Conservation (phyloP, 2,113 vertebrate species). For the Pyrgilauda ruficollis region DNA sequence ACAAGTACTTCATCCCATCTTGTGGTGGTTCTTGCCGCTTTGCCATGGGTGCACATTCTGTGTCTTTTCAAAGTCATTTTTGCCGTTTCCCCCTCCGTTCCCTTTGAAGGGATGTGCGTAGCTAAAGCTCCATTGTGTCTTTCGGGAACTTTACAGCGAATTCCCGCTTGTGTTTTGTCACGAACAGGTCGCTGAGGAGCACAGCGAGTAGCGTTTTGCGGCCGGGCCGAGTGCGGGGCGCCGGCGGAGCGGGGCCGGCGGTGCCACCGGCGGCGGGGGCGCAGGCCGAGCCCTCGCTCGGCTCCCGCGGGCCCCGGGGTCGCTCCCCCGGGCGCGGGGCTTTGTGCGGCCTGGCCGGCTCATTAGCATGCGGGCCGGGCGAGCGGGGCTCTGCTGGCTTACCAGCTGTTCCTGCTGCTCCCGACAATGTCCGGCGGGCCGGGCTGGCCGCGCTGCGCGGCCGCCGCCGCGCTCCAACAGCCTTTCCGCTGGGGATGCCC, state of each 20-base stretch:
- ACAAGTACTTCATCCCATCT: background rate
- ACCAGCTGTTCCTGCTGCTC: constrained; percentile 98
- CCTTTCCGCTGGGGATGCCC: constrained; percentile 85
- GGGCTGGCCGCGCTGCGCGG: constrained; percentile 85
- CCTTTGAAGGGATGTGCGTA: background rate
- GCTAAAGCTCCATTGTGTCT: background rate
- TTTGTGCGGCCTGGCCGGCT: constrained; percentile 69
- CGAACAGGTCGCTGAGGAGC: rapidly evolving
- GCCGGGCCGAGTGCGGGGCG: background rate
- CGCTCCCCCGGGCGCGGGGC: background rate
- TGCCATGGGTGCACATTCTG: background rate
- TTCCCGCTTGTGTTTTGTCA: too few species aligned
- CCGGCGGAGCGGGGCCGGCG: background rate
- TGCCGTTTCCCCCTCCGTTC: background rate
- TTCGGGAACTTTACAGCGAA: background rate
- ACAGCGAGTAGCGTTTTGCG: rapidly evolving
- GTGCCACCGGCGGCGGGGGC: too few species aligned
- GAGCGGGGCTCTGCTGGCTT: constrained; percentile 75
- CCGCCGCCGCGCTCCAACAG: constrained; percentile 72
- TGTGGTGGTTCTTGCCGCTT: rapidly evolving
- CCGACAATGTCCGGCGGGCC: constrained; percentile 91
- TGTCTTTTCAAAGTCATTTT: background rate
- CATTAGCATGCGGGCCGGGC: constrained; percentile 86
- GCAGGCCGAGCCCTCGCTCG: background rate
- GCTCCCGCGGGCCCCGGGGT: background rate